These are phyloP conservation scores for Seladonia tumulorum DNA, from an alignment of 2,888 invertebrate genomes.

Conservation along the genomic window DNA sequence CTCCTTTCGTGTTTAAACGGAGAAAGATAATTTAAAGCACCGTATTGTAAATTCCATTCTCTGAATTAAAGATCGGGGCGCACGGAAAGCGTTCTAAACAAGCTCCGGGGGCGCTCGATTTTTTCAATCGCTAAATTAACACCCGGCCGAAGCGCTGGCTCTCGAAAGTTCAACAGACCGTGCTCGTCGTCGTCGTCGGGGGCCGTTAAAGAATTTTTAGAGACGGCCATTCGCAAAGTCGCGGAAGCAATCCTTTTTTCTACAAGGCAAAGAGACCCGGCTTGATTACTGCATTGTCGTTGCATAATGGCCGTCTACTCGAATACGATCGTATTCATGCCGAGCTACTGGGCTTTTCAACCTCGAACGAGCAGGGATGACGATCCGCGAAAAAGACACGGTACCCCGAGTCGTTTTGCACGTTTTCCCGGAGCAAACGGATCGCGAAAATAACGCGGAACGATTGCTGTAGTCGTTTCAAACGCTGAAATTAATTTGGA, in stretches of 20 bases:
- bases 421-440: conserved; percentile 20
- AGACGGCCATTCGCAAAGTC: conserved; percentile 33
- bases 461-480: background rate
- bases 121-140: conserved; percentile 34
- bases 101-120: background rate
- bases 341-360: conserved; percentile 21
- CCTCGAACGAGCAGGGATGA: conserved; percentile 10
- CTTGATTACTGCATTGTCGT: conserved; percentile 70
- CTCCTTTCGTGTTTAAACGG: no score
- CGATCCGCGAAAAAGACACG: conserved; percentile 30
- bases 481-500: background rate
- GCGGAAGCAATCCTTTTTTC: conserved; percentile 52
- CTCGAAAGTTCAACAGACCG: conserved; percentile 45
- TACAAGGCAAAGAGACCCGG: conserved; percentile 52
- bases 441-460: conserved; percentile 23
- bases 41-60: background rate
- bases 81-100: background rate
- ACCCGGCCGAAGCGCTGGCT: background rate
- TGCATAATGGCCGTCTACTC: conserved; percentile 54
- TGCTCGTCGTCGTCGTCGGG: background rate
- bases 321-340: conserved; percentile 52
- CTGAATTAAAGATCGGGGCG: background rate
- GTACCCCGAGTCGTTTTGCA: background rate
- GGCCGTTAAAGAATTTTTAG: conserved; percentile 33
- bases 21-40: no score